Percentiles rank a stretch among this genome's conserved stretches.
phyloP scores from a whole-genome alignment of 2,797 vertebrate genomes.

The Philypnodon macrostomus region DNA sequence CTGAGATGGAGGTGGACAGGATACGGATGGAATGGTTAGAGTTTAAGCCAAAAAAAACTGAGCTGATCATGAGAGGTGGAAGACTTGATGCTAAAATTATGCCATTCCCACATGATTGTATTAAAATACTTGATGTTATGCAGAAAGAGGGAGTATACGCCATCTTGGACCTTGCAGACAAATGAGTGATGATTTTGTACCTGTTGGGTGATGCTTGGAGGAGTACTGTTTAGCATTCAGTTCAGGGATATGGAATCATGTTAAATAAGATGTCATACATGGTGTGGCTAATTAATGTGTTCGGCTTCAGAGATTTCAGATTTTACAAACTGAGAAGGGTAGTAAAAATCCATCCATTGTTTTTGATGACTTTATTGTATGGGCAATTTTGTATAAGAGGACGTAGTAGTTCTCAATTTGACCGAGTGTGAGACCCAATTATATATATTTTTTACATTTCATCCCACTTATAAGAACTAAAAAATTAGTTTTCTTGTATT shows the following conservation, averaged over 20 bases:
- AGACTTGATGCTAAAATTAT: conserved; percentile 30
- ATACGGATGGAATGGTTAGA: conserved; percentile 6
- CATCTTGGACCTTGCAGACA: conserved; percentile 32
- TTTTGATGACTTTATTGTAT: neutral
- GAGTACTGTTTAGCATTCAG: conserved; percentile 22
- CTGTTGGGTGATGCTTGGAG: conserved; percentile 29
- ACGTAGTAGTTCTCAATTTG: too few species aligned
- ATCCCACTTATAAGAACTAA: too few species aligned
- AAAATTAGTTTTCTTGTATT: too few species aligned
- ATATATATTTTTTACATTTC: too few species aligned
- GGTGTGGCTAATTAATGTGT: conserved; percentile 19
- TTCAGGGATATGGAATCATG: conserved; percentile 28
- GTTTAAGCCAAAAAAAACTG: conserved; percentile 35
- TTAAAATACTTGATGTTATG: conserved; percentile 36
- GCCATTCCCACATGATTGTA: conserved; percentile 21
- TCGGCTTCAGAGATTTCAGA: neutral
- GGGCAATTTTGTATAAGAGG: neutral
- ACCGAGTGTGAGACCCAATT: too few species aligned
- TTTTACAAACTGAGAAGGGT: conserved; percentile 10
- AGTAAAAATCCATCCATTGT: conserved; percentile 2
- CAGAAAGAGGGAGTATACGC: conserved; percentile 26
- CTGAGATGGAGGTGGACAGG: conserved; percentile 47
- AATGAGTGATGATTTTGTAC: conserved; percentile 55
- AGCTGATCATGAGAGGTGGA: conserved; percentile 29
- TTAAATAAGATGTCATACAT: conserved; percentile 29